Percentiles rank a stretch among this genome's conserved stretches.
phyloP scores from a whole-genome alignment of 2,113 vertebrate species.

The Taxidea taxus region DNA sequence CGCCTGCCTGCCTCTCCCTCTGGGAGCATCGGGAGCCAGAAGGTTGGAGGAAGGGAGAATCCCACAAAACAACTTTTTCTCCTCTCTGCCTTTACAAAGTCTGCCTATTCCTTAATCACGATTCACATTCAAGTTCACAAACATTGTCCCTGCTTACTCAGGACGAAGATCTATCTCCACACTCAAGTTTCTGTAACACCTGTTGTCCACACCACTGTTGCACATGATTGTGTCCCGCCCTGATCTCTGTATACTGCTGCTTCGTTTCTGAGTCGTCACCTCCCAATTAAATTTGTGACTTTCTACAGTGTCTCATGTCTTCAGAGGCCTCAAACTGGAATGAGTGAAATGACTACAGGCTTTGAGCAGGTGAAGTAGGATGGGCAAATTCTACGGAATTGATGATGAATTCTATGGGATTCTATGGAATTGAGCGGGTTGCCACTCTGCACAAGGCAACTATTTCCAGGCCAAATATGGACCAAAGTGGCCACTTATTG shows the following conservation, averaged over 20 bases:
- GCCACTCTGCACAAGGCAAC: not conserved
- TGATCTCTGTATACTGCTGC: fast-evolving
- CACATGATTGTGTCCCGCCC: fast-evolving
- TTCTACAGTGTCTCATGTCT: fast-evolving
- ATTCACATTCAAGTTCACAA: not conserved
- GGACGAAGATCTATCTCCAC: fast-evolving
- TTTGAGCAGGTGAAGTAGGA: too few species aligned
- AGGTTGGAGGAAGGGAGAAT: not conserved
- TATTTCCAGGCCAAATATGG: not conserved
- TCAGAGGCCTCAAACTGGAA: not conserved
- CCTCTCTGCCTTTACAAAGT: not conserved
- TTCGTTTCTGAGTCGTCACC: not conserved
- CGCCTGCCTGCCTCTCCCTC: not conserved
- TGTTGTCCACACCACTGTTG: fast-evolving
- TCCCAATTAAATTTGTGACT: not conserved
- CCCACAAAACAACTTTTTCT: not conserved
- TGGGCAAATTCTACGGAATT: fast-evolving
- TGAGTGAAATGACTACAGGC: not conserved
- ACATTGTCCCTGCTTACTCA: too few species aligned
- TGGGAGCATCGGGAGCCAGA: not conserved
- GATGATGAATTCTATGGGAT: too few species aligned
- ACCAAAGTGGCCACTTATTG: not conserved
- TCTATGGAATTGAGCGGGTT: fast-evolving
- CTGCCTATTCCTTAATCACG: too few species aligned
- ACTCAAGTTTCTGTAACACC: too few species aligned